Evolutionary conservation across 2,113 vertebrate species (phyloP).

Genomic region (Atractosteus spatula): DNA sequence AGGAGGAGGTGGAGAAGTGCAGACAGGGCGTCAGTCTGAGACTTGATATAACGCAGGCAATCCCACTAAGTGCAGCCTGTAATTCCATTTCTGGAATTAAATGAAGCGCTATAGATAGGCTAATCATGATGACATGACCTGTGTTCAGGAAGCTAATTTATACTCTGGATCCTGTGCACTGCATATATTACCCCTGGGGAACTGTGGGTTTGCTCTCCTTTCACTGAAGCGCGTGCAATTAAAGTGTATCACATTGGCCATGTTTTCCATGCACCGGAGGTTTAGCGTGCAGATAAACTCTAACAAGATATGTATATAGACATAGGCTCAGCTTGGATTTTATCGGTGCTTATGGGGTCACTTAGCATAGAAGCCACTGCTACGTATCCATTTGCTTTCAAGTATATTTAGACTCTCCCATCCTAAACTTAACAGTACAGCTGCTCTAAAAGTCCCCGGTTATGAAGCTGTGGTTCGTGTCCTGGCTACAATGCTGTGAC

Average conservation of each 20-base stretch:
- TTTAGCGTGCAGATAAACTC: background rate
- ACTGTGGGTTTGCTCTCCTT: too few relatives aligned
- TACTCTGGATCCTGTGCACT: too few relatives aligned
- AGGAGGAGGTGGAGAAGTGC: background rate
- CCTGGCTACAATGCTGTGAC: too few relatives aligned
- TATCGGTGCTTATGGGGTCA: too few relatives aligned
- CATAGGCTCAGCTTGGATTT: background rate
- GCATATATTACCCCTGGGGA: too few relatives aligned
- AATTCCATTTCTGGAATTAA: constrained; percentile 47
- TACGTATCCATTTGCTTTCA: too few relatives aligned
- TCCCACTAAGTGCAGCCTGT: constrained; percentile 56
- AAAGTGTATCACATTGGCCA: constrained; percentile 16
- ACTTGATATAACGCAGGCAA: constrained; percentile 47
- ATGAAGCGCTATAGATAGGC: constrained; percentile 39
- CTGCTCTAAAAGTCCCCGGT: too few relatives aligned
- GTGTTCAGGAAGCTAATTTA: too few relatives aligned
- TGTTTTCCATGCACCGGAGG: background rate
- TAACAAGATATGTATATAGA: background rate
- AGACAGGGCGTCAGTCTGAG: background rate
- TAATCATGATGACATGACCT: constrained; percentile 28
- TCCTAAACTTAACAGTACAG: too few relatives aligned
- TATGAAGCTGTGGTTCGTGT: too few relatives aligned
- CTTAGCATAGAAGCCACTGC: too few relatives aligned
- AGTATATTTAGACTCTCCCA: too few relatives aligned
- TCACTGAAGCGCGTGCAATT: background rate